phyloP scores from a whole-genome alignment of 2,888 invertebrate genomes.

The Gasteruption jaculator region DNA sequence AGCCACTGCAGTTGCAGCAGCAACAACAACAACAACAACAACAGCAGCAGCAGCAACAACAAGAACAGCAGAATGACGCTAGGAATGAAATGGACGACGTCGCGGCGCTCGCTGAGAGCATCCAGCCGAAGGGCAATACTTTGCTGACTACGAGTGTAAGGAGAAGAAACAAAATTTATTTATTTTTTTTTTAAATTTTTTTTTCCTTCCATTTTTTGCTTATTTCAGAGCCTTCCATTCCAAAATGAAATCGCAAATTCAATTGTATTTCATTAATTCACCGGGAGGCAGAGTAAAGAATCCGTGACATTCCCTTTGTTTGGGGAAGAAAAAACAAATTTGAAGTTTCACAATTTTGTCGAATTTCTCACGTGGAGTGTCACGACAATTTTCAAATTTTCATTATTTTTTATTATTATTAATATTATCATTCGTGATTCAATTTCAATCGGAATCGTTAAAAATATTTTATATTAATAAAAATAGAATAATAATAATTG shows the following conservation, averaged over 20 bases:
- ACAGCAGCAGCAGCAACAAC: constrained; percentile 16
- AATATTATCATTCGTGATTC: no score
- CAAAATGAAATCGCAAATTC: constrained; percentile 33
- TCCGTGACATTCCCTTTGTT: constrained; percentile 16
- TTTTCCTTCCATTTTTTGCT: constrained; percentile 12
- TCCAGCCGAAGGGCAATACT: constrained; percentile 98
- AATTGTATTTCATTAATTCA: constrained; percentile 39
- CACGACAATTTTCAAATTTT: constrained; percentile 16
- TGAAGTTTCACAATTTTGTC: constrained; percentile 18
- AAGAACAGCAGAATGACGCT: constrained; percentile 52
- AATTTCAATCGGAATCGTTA: no score
- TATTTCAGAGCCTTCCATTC: constrained; percentile 35
- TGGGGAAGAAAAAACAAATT: constrained; percentile 20
- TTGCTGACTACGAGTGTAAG: constrained; percentile 84
- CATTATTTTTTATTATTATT: not conserved
- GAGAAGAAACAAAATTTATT: no score
- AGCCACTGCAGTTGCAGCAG: no score
- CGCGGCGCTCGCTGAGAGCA: constrained; percentile 88
- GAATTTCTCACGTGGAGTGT: no score
- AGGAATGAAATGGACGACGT: constrained; percentile 83
- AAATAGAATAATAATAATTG: constrained; percentile 9
- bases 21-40: no score
- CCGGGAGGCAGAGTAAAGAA: constrained; percentile 41
- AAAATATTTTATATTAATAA: not conserved
- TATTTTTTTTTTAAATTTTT: constrained; percentile 16